These are phyloP conservation scores for Nothocercus julius DNA, from an alignment of 2,113 vertebrate species.

Conservation along the genomic window DNA sequence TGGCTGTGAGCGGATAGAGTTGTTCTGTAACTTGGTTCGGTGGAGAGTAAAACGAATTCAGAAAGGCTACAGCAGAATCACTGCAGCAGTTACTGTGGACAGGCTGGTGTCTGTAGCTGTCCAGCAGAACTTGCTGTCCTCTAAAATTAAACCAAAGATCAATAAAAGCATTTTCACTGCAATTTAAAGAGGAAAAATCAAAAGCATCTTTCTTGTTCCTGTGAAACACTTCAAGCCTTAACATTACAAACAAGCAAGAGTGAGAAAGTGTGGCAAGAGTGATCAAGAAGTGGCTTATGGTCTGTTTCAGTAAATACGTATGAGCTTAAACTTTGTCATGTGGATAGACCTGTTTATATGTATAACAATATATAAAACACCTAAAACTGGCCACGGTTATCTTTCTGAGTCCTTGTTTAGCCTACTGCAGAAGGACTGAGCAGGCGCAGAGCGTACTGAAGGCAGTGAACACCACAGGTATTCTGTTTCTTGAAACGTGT, in stretches of 20 bases:
- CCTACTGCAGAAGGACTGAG: background rate
- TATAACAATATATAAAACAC: accelerated
- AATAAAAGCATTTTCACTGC: background rate
- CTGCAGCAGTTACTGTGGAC: background rate
- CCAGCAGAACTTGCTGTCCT: background rate
- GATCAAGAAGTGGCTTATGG: background rate
- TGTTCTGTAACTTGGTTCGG: background rate
- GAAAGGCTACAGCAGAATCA: background rate
- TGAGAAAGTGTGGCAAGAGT: background rate
- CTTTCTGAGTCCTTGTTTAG: background rate
- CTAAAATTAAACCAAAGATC: background rate
- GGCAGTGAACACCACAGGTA: background rate
- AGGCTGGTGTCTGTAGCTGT: background rate
- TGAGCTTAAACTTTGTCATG: background rate
- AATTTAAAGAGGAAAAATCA: background rate
- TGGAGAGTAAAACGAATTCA: background rate
- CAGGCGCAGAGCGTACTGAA: background rate
- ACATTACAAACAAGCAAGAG: background rate
- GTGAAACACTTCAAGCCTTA: background rate
- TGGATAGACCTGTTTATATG: background rate
- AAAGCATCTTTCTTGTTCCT: background rate
- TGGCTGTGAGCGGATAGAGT: background rate
- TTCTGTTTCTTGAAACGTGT: background rate
- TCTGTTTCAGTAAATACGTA: background rate
- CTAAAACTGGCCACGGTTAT: background rate